phyloP scores from a whole-genome alignment of 2,113 vertebrate species.

The Vimba vimba region DNA sequence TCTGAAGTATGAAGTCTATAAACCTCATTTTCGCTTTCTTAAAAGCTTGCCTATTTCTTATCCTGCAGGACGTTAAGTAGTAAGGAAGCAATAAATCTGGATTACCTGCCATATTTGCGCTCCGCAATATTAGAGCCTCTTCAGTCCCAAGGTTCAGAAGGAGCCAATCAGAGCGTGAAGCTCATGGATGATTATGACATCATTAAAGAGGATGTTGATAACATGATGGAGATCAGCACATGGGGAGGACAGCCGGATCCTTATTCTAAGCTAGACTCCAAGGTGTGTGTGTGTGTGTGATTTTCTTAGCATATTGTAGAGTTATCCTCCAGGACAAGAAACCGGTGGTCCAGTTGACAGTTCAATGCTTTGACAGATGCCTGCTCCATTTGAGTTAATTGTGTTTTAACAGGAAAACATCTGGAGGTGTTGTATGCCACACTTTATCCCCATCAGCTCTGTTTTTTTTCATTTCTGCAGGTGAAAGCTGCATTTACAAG shows the following conservation, averaged over 20 bases:
- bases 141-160: slow-evolving; percentile 78
- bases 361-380: slow-evolving; percentile 37
- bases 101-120: slow-evolving; percentile 86
- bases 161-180: slow-evolving; percentile 79
- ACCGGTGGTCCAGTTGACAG: slow-evolving; percentile 14
- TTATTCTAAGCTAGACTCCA: slow-evolving; percentile 91
- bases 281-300: slow-evolving; percentile 77
- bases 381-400: slow-evolving; percentile 21
- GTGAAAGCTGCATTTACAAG: slow-evolving; percentile 96
- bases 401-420: slow-evolving; percentile 22
- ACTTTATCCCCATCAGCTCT: not conserved
- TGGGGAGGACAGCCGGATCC: slow-evolving; percentile 89
- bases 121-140: slow-evolving; percentile 85
- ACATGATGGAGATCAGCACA: slow-evolving; percentile 89
- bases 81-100: slow-evolving; percentile 87
- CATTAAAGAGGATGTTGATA: slow-evolving; percentile 92
- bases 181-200: slow-evolving; percentile 92
- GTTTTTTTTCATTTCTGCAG: slow-evolving; percentile 66
- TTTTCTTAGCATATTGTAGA: slow-evolving; percentile 12
- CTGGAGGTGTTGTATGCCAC: slow-evolving; percentile 18
- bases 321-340: not conserved
- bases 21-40: not conserved
- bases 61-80: slow-evolving; percentile 82
- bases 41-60: not conserved
- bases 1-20: not conserved